Evolutionary conservation across 2,888 invertebrate genomes (phyloP), one percentile per base, ranked within the genome.

Genomic region (Drosophila phalerata): DNA sequence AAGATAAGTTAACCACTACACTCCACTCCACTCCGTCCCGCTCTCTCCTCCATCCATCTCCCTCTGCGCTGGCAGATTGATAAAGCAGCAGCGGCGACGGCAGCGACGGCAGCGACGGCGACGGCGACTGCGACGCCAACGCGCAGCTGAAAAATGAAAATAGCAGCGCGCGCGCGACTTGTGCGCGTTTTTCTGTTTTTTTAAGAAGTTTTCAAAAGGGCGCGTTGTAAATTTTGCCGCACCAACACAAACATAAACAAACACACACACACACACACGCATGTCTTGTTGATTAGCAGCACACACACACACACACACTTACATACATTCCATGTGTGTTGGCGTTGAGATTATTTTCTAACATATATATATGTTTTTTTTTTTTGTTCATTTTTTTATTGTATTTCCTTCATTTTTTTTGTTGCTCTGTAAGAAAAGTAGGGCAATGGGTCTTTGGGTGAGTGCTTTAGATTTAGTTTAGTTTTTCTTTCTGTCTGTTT

Each of bases 361-460:
- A 78, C 81, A 77, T 78, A 58, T 63, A 58, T 63, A 45, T 47
- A 15, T 47, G 9, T 47, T 30, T 56, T 66, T 58, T 68, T 73
- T 58, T 49, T 30, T 52, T n/a, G n/a, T n/a, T 19, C 37, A 37
- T 42, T 55, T 70, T 77, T 66, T 79, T 82, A 71, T 77, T 83
- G 68, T 81, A 71, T 78, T 80, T 77, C 73, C 80, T 69, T 61
- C 67, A 70, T 71, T 69, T 74, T 76, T 77, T 69, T 28, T 84
- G 75, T 55, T 73, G 84, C 72, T 63, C 68, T 81, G 81, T 72
- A 79, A 77, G 73, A 81, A 89, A 90, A 90, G 83, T 90, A 90
- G 90, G 90, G 82, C 90, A 90, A 90, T 90, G 90, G 90, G 90
- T 90, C 90, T 90, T 81, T 90, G 87, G 90, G 90, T 88, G 80